Evolutionary conservation across 2,888 invertebrate genomes (phyloP).

Genomic region (Lithophane semibrunnea): DNA sequence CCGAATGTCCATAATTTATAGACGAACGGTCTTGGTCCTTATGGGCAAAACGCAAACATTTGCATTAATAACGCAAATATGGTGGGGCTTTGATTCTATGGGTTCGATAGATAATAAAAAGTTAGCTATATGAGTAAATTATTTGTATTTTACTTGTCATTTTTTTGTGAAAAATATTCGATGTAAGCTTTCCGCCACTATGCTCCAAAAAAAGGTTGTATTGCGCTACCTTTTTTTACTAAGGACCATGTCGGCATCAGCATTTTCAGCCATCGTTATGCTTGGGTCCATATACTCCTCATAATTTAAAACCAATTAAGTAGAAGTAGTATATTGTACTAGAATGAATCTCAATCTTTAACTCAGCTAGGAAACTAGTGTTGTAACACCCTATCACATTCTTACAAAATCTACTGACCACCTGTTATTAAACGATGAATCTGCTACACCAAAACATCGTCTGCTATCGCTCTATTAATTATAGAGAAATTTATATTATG

Average conservation of each 20-base stretch:
- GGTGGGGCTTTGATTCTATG: neutral
- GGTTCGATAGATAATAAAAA: neutral
- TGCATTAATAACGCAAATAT: slow-evolving; percentile 15
- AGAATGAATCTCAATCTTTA: neutral
- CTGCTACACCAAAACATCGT: slow-evolving; percentile 85
- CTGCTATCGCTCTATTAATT: slow-evolving; percentile 83
- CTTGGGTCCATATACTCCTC: too few species aligned
- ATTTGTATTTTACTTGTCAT: neutral
- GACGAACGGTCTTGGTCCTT: slow-evolving; percentile 25
- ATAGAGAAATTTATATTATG: slow-evolving; percentile 85
- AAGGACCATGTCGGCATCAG: neutral
- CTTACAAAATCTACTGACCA: slow-evolving; percentile 78
- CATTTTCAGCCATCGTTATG: neutral
- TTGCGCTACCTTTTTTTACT: neutral
- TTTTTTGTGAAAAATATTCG: neutral
- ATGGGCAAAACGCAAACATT: slow-evolving; percentile 36
- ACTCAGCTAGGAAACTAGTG: neutral
- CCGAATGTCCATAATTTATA: slow-evolving; percentile 53
- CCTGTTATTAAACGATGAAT: slow-evolving; percentile 84
- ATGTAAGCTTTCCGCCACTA: neutral
- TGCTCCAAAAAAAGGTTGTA: neutral
- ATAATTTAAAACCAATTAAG: neutral
- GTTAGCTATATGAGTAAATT: neutral
- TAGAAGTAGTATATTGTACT: neutral
- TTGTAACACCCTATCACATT: neutral